A percentile compares a stretch with the other conserved stretches of the same genome.
Conservation (phyloP, 2,888 invertebrate species). For the Drosophila infuscata region DNA sequence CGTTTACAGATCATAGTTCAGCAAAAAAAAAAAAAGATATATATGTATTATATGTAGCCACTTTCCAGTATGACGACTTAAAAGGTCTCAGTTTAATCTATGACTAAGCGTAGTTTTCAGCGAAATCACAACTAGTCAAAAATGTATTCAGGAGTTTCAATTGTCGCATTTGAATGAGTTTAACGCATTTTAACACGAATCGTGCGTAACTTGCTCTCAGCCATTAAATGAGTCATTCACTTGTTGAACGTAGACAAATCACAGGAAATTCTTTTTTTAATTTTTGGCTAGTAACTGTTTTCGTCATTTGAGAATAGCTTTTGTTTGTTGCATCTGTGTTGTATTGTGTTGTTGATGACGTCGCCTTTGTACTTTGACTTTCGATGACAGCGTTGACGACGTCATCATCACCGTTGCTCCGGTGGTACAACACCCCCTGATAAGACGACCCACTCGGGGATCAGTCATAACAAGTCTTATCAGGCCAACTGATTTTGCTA, state of each 20-base stretch:
- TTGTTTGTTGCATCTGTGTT: constrained; percentile 33
- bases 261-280: not conserved
- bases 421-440: constrained; percentile 38
- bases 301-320: constrained; percentile 16
- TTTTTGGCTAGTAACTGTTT: not conserved
- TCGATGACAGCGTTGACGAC: constrained; percentile 25
- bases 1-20: constrained; percentile 3
- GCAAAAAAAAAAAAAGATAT: not conserved
- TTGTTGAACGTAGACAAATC: not conserved
- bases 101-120: constrained; percentile 19
- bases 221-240: constrained; percentile 18
- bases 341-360: constrained; percentile 20
- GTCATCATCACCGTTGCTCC: not conserved
- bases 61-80: constrained; percentile 26
- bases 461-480: constrained; percentile 70
- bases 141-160: not conserved
- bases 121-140: constrained; percentile 8
- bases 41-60: not conserved
- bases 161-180: not conserved
- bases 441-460: constrained; percentile 59
- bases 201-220: not conserved
- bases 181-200: constrained; percentile 3
- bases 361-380: constrained; percentile 58
- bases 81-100: not conserved
- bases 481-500: constrained; percentile 7